phyloP scores from a whole-genome alignment of 2,113 vertebrate genomes.

The Numenius arquata region DNA sequence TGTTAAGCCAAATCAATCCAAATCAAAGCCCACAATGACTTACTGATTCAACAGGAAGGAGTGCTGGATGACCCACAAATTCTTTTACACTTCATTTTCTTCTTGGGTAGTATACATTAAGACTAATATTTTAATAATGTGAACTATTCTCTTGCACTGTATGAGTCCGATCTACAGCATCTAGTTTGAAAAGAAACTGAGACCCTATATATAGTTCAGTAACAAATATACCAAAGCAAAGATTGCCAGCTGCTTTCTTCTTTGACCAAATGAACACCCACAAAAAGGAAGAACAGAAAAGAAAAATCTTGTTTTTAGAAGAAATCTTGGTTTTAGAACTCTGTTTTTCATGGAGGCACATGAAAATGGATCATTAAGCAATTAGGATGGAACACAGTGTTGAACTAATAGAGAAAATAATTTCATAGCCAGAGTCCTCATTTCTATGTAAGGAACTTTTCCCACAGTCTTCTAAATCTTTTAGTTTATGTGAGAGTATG shows the following conservation, averaged over 20 bases:
- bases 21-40: background rate
- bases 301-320: background rate
- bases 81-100: conserved; percentile 10
- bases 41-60: background rate
- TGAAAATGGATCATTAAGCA: background rate
- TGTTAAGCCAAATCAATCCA: background rate
- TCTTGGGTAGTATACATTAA: background rate
- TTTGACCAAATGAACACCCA: background rate
- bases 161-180: background rate
- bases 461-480: background rate
- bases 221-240: background rate
- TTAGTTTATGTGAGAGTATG: background rate
- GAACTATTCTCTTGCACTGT: background rate
- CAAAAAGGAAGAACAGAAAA: background rate
- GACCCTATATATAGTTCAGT: background rate
- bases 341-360: background rate
- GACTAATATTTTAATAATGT: background rate
- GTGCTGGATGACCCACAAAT: background rate
- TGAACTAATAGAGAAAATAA: background rate
- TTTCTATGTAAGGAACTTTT: background rate
- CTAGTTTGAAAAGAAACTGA: background rate
- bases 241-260: background rate
- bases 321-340: background rate
- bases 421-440: background rate
- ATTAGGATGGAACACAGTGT: background rate